phyloP scores from a whole-genome alignment of 2,888 invertebrate genomes.

The Rhaphigaster nebulosa region DNA sequence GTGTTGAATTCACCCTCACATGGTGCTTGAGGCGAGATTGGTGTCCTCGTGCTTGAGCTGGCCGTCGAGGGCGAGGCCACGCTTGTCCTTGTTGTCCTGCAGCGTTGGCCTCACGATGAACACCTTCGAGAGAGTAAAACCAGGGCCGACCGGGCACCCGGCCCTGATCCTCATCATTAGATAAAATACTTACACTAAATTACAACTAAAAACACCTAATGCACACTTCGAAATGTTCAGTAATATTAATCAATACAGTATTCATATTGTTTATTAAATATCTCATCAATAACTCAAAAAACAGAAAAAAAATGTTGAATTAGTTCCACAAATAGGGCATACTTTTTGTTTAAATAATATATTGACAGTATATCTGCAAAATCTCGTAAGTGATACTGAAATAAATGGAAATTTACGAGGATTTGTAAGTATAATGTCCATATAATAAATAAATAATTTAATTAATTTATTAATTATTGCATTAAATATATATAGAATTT shows the following conservation, averaged over 20 bases:
- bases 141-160: conserved; percentile 84
- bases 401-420: too few relatives aligned
- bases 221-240: neutral
- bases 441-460: too few relatives aligned
- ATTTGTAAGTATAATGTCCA: too few relatives aligned
- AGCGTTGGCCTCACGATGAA: conserved; percentile 82
- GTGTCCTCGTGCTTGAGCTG: conserved; percentile 90
- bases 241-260: neutral
- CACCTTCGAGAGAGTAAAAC: conserved; percentile 88
- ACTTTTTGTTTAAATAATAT: too few relatives aligned
- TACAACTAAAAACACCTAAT: neutral
- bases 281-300: neutral
- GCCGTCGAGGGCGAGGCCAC: conserved; percentile 86
- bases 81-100: conserved; percentile 86
- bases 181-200: neutral
- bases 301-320: too few relatives aligned
- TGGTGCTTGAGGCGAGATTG: conserved; percentile 87
- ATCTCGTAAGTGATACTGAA: too few relatives aligned
- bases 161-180: conserved; percentile 62
- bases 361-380: too few relatives aligned
- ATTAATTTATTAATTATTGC: too few relatives aligned
- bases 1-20: conserved; percentile 73
- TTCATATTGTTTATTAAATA: neutral
- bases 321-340: too few relatives aligned
- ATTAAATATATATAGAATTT: too few relatives aligned